Evolutionary conservation across 2,797 vertebrate genomes (phyloP), one percentile per base, ranked within the genome.

Genomic region (Aeoliscus strigatus): DNA sequence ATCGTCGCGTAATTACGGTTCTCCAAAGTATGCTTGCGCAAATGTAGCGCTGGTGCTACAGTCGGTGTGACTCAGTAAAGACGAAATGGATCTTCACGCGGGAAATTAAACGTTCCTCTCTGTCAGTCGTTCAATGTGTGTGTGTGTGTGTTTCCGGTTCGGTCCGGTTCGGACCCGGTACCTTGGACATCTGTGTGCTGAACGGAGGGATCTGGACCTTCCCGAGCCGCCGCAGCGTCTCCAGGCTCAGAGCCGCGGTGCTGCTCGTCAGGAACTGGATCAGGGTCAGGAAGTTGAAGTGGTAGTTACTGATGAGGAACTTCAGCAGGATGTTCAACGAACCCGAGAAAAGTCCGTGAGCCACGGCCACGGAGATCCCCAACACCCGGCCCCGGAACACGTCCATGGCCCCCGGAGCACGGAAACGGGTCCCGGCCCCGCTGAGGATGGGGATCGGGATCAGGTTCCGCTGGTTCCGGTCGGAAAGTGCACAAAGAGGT

Each of bases 281-380:
- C 65, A 97, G 89, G 39, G 94, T 96, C 68, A 97, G 88, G 88
- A 90, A 96, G 66, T 61, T 76, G 82, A 98, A 97, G 82, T 89
- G 82, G 58, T 91, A 93, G 33, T 82, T 90, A 51, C 80, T 91
- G 76, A 97, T 91, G 39, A 97, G 91, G 77, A 97, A 92, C 90
- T 97, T 97, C 25, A 97, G 86, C 67, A 97, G 65, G 79, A 97
- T 94, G 82, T 97, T 97, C 21, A 97, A 86, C 3, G 93, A 94
- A 2, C 93, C 94, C n/a, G 94, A 97, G 84, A 94, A 95, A 1
- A 96, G 66, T 24, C 94, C 94, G 83, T 97, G 94, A 44, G 94
- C 94, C 28, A 96, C 88, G 47, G 94, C 94, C 85, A 97, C 94
- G 11, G 86, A 83, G 42, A 97, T 89, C 41, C 93, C 94, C 75